Percentiles rank a stretch among this genome's conserved stretches.
phyloP scores from a whole-genome alignment of 1,140 invertebrate genomes.

The Trichonephila inaurata region DNA sequence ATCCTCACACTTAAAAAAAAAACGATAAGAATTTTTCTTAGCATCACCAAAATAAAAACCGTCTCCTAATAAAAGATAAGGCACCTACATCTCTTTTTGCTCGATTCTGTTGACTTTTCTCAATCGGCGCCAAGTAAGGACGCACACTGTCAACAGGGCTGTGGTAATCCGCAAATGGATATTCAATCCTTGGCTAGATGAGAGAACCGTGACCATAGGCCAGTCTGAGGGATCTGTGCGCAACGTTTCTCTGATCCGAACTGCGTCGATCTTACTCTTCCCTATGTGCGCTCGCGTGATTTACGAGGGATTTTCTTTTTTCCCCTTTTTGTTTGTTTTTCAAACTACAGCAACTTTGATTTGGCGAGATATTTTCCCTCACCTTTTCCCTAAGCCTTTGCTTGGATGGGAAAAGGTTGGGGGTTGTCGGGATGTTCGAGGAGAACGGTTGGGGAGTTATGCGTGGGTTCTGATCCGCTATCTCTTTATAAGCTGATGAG shows the following conservation, averaged over 20 bases:
- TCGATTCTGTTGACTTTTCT: slow-evolving; percentile 40
- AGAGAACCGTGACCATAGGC: slow-evolving; percentile 42
- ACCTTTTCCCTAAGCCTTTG: background rate
- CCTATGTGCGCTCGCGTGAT: background rate
- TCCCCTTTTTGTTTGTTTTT: background rate
- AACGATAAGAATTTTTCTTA: too few species aligned
- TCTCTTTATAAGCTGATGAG: too few species aligned
- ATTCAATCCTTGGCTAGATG: slow-evolving; percentile 61
- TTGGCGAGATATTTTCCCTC: slow-evolving; percentile 14
- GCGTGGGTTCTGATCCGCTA: too few species aligned
- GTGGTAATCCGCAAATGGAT: slow-evolving; percentile 74
- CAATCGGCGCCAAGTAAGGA: background rate
- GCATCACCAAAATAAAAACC: too few species aligned
- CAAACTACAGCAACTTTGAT: slow-evolving; percentile 3
- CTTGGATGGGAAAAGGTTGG: background rate
- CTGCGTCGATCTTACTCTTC: background rate
- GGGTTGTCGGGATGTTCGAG: background rate
- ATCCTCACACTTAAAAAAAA: too few species aligned
- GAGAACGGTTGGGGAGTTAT: background rate
- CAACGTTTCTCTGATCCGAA: background rate
- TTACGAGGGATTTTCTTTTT: background rate
- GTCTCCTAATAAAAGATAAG: background rate
- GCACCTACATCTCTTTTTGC: background rate
- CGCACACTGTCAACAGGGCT: slow-evolving; percentile 54
- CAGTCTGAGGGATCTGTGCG: slow-evolving; percentile 35